phyloP scores from a whole-genome alignment of 2,888 invertebrate genomes.

The Tipula unca region DNA sequence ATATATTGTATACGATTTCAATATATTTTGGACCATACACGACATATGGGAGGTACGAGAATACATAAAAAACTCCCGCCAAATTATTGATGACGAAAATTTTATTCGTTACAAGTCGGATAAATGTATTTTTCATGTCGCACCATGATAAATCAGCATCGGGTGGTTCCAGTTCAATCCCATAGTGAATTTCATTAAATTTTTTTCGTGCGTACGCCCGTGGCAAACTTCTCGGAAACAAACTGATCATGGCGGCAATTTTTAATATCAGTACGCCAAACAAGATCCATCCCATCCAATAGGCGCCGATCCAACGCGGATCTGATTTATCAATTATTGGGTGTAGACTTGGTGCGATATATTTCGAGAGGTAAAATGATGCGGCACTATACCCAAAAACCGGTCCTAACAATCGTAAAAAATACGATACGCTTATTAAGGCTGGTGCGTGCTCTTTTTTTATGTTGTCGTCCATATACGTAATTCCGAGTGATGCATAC shows the following conservation, averaged over 20 bases:
- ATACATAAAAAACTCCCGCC: slow-evolving; percentile 55
- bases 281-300: slow-evolving; percentile 64
- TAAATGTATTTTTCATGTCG: slow-evolving; percentile 51
- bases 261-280: slow-evolving; percentile 47
- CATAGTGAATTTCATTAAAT: slow-evolving; percentile 26
- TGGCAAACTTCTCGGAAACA: slow-evolving; percentile 56
- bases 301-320: slow-evolving; percentile 63
- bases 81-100: slow-evolving; percentile 56
- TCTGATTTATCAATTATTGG: slow-evolving; percentile 51
- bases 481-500: slow-evolving; percentile 56
- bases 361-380: slow-evolving; percentile 41
- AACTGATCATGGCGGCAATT: slow-evolving; percentile 52
- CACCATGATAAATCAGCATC: slow-evolving; percentile 9
- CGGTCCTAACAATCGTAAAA: slow-evolving; percentile 43
- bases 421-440: slow-evolving; percentile 44
- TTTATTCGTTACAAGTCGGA: slow-evolving; percentile 53
- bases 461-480: slow-evolving; percentile 60
- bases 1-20: slow-evolving; percentile 60
- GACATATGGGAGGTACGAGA: slow-evolving; percentile 59
- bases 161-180: not conserved
- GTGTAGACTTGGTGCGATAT: slow-evolving; percentile 51
- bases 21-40: slow-evolving; percentile 67
- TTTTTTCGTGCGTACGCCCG: slow-evolving; percentile 45
- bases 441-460: slow-evolving; percentile 56
- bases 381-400: slow-evolving; percentile 52